Evolutionary conservation across 2,113 vertebrate species (phyloP), one percentile per base, ranked within the genome.

Genomic region (Tinamus guttatus): DNA sequence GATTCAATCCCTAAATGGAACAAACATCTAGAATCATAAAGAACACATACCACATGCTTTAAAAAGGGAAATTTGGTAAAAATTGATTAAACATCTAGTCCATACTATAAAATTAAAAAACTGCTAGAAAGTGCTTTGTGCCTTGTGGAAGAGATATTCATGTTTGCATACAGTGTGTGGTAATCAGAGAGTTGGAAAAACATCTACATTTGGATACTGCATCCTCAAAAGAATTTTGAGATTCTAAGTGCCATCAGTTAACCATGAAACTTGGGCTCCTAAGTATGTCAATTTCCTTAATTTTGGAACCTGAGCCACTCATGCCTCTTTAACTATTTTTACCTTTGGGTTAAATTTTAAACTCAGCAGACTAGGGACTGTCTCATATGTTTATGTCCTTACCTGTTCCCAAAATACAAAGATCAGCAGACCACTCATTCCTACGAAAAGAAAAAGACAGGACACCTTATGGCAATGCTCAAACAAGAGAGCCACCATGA

Each of bases 1-100:
- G 16, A 63, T 82, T 85, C 2, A 1, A 2, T 8, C 38, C n/a
- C 24, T 77, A 21, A 3, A 59, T 7, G 0, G 1, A 92, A 71
- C 25, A 71, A 65, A 54, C 15, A 25, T 16, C 7, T 7, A 38
- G 36, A 91, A 41, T 8, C 2, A 0, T 51, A 36, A 52, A 75
- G 27, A 13, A 70, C 28, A 71, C 25, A n/a, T 4, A 76, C 32
- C 25, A 84, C 6, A 68, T 52, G 47, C 7, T 85, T 30, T 73
- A 45, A 81, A 92, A 47, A 12, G 7, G 12, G 25, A 18, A 62
- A 78, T 36, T 22, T 13, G 32, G 16, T 18, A 28, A 30, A 64
- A 47, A n/a, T 4, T 24, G 15, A 7, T 4, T 62, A 16, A 71
- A 76, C 27, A 3, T 22, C 68, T 59, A 40, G 20, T 36, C 20